Percentiles rank a stretch among this genome's conserved stretches.
These are phyloP conservation scores for Neolamprologus tretocephalus DNA, from an alignment of 2,113 vertebrate species.

Conservation along the genomic window DNA sequence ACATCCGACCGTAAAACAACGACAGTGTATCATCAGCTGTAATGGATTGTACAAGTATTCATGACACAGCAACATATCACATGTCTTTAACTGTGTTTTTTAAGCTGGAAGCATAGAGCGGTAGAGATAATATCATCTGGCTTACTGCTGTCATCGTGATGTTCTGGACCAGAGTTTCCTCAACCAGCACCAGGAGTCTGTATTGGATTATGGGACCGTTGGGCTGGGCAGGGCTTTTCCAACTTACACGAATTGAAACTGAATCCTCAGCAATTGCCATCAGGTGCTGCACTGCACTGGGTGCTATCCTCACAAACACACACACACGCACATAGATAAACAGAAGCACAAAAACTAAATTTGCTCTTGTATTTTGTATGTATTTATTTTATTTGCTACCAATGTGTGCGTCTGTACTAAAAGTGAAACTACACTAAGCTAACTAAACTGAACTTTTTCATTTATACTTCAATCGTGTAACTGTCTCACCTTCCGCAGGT, in stretches of 20 bases:
- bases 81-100: not conserved
- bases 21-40: not conserved
- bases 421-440: not conserved
- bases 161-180: conserved; percentile 73
- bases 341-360: not conserved
- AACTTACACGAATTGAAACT: conserved; percentile 79
- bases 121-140: not conserved
- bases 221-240: conserved; percentile 82
- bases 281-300: conserved; percentile 81
- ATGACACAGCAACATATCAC: not conserved
- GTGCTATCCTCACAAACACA: conserved; percentile 66
- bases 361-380: not conserved
- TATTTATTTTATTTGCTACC: not conserved
- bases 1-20: not conserved
- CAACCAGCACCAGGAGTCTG: conserved; percentile 73
- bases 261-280: conserved; percentile 78
- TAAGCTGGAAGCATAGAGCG: not conserved
- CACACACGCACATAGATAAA: not conserved
- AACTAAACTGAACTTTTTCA: not conserved
- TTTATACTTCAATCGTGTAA: not conserved
- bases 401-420: not conserved
- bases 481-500: conserved; percentile 78
- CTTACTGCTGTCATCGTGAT: conserved; percentile 74
- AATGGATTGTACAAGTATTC: not conserved
- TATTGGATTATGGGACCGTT: conserved; percentile 91